These are phyloP conservation scores for Colaptes auratus DNA, from an alignment of 2,113 vertebrate species.

Conservation along the genomic window DNA sequence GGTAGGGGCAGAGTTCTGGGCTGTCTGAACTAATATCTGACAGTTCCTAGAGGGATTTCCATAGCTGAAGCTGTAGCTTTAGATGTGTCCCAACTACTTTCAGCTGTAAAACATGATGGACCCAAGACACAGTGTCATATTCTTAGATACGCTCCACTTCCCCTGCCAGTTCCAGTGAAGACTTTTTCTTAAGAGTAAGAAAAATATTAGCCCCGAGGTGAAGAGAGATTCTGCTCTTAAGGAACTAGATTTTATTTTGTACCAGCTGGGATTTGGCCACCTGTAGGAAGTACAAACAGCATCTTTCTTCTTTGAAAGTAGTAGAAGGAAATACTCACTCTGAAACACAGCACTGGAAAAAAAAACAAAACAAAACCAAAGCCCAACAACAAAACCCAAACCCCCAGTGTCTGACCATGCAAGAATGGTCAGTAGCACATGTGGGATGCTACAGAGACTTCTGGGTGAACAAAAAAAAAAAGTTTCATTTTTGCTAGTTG, in stretches of 20 bases:
- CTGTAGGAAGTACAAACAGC: constrained; percentile 28
- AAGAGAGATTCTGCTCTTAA: constrained; percentile 46
- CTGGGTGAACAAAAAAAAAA: neutral
- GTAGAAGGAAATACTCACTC: neutral
- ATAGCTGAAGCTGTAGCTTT: constrained; percentile 44
- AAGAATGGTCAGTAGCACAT: neutral
- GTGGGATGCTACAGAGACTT: neutral
- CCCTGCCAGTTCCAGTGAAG: constrained; percentile 57
- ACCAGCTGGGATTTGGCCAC: constrained; percentile 35
- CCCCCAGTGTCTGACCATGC: neutral
- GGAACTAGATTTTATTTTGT: constrained; percentile 38
- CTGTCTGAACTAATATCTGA: constrained; percentile 47
- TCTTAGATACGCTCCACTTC: constrained; percentile 53
- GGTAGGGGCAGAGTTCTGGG: constrained; percentile 12
- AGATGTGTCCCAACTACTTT: constrained; percentile 65
- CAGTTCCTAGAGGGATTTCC: constrained; percentile 49
- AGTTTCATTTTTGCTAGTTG: neutral
- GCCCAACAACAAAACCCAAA: neutral
- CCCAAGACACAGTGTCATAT: constrained; percentile 56
- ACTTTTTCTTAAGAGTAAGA: constrained; percentile 30
- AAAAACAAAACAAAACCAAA: neutral
- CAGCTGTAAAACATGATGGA: constrained; percentile 61
- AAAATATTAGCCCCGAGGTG: constrained; percentile 57
- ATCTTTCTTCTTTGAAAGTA: constrained; percentile 32
- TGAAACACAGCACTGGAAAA: neutral